phyloP scores from a whole-genome alignment of 64 coral and sea anemone genomes.

The Dendrophyllia cribrosa region DNA sequence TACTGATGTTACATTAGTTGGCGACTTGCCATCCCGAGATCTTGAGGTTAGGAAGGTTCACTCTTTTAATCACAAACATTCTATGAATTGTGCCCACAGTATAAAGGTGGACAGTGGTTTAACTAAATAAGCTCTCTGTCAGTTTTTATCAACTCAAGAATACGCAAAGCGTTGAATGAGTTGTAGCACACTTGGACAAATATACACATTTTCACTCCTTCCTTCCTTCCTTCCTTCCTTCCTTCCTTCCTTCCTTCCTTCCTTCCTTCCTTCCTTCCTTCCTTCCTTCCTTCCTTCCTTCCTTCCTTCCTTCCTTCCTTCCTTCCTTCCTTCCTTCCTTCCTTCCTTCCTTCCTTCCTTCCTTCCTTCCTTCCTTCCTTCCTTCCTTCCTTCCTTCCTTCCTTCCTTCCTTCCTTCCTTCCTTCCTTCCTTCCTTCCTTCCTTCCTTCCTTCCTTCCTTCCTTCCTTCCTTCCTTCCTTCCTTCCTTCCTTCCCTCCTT shows the following conservation, averaged over 20 bases:
- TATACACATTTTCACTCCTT: no score
- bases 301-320: background rate
- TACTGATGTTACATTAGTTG: slow-evolving; percentile 86
- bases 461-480: background rate
- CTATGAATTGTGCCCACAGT: no score
- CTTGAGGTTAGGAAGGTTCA: slow-evolving; percentile 64
- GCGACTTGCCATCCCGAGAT: slow-evolving; percentile 94
- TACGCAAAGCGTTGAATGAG: no score
- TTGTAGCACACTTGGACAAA: no score
- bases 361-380: background rate
- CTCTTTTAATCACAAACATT: background rate
- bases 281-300: background rate
- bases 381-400: background rate
- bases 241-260: background rate
- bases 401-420: background rate
- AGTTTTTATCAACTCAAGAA: no score
- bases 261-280: background rate
- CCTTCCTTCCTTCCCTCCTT: background rate
- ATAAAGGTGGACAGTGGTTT: no score
- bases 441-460: background rate
- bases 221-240: background rate
- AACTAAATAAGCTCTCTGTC: no score
- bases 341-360: background rate
- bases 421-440: background rate
- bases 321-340: background rate